Conservation (phyloP, 2,888 invertebrate genomes). For the Meghimatium bilineatum region DNA sequence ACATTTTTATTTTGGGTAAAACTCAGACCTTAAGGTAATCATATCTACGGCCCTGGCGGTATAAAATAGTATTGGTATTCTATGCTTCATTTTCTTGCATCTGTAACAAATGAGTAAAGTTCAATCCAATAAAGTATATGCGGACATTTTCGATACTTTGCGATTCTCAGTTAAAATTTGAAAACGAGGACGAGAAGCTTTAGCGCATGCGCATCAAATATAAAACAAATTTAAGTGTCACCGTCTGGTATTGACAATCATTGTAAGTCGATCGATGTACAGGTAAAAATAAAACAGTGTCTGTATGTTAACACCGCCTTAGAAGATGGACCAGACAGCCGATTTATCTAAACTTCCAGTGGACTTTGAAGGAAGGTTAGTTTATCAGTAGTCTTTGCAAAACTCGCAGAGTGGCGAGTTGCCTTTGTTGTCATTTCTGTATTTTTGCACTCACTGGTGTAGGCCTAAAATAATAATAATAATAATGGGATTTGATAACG, state of each 20-base stretch:
- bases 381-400: background rate
- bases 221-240: constrained; percentile 28
- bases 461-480: no score
- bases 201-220: constrained; percentile 33
- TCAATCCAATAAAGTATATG: no score
- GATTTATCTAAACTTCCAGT: constrained; percentile 56
- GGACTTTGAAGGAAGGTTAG: constrained; percentile 63
- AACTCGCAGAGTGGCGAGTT: background rate
- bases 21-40: no score
- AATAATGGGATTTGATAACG: no score
- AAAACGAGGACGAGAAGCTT: background rate
- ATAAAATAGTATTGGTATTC: no score
- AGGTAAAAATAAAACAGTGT: constrained; percentile 16
- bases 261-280: constrained; percentile 14
- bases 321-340: constrained; percentile 30
- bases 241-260: background rate
- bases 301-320: background rate
- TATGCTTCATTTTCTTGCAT: no score
- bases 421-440: background rate
- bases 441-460: no score
- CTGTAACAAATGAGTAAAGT: no score
- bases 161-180: background rate
- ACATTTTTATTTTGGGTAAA: no score
- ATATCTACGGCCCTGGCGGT: no score
- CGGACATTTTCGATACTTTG: constrained; percentile 28